Evolutionary conservation across 2,113 vertebrate species (phyloP), one percentile per base, ranked within the genome.

Genomic region (Malurus elegans): DNA sequence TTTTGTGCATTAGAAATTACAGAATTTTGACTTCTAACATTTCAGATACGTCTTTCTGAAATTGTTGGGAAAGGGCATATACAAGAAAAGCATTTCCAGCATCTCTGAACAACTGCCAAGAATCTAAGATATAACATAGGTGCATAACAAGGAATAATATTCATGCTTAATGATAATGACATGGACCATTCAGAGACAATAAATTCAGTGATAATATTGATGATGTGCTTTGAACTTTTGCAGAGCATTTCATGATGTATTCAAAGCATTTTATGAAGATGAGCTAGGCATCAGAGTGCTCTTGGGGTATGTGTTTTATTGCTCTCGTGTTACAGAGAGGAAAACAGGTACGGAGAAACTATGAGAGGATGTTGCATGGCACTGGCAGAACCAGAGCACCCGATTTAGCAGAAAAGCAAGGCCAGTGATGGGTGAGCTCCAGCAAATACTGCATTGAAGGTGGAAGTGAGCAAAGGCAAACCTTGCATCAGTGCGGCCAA

Each of bases 11-110:
- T 91, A 50, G 75, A 85, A 93, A 85, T 84, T 75, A 84, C 72
- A 94, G 70, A 78, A 87, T 90, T 90, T 96, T 84, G 61, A 86
- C 74, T 95, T 90, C 71, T 95, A 76, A 88, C 76, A 85, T 95
- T 95, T 86, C 71, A 65, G 79, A 73, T 76, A 83, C 28, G 40
- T 76, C 88, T 91, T 89, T 75, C 89, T 87, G 86, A 79, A 71
- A 94, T 79, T 82, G 65, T 75, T 91, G 76, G 28, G 54, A 92
- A 92, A 96, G 82, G 79, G 86, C 47, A 76, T 92, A 94, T 86
- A 51, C 28, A 80, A 88, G 36, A 62, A 80, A 53, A 76, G 12
- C 58, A 79, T 73, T 67, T 91, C 73, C 32, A 92, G 61, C 50
- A 50, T 53, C 79, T 83, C 47, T 78, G 50, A 80, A 65, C 64